Evolutionary conservation across 2,888 invertebrate species (phyloP).

Genomic region (Eulithis prunata): DNA sequence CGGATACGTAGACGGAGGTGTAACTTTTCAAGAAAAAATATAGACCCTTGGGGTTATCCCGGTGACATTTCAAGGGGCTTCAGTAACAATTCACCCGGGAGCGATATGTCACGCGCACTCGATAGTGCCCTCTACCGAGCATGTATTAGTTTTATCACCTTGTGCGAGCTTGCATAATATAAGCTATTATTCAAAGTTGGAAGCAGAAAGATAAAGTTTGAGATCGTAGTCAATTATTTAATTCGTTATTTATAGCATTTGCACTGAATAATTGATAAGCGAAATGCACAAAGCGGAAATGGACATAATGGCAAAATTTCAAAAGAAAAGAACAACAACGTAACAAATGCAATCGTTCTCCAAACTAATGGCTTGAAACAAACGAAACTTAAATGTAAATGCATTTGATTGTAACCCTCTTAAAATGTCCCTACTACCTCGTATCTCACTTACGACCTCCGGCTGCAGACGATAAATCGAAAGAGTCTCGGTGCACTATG

Average conservation of each 20-base stretch:
- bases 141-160: conserved; percentile 62
- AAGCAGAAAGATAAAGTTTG: neutral
- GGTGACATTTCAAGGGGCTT: conserved; percentile 72
- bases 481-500: conserved; percentile 62
- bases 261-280: neutral
- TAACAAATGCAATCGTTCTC: conserved; percentile 24
- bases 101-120: conserved; percentile 69
- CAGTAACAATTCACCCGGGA: conserved; percentile 64
- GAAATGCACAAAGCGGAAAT: neutral
- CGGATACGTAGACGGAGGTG: conserved; percentile 45
- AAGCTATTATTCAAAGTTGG: neutral
- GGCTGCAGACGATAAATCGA: conserved; percentile 65
- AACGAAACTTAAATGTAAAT: conserved; percentile 45
- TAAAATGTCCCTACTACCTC: conserved; percentile 46
- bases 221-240: neutral
- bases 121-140: conserved; percentile 64
- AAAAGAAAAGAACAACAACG: conserved; percentile 2
- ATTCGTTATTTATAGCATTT: no score
- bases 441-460: conserved; percentile 49
- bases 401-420: conserved; percentile 54
- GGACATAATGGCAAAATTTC: neutral
- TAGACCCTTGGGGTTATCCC: conserved; percentile 69
- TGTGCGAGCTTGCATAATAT: neutral
- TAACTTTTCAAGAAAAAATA: conserved; percentile 65
- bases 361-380: conserved; percentile 28